phyloP scores from a whole-genome alignment of 2,113 vertebrate genomes.

The Theropithecus gelada region DNA sequence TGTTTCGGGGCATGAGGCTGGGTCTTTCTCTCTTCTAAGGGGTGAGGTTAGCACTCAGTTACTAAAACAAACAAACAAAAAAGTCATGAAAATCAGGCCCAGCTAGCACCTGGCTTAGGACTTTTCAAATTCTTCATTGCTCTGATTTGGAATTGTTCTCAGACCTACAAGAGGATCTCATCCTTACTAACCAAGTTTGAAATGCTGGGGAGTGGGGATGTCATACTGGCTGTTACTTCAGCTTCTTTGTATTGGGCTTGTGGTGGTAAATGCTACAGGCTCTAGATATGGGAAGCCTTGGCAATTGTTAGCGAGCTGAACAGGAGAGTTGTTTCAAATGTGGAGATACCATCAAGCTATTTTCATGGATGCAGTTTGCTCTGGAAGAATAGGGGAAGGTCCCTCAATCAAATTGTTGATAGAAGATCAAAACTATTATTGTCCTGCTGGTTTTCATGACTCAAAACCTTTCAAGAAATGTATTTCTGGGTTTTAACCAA shows the following conservation, averaged over 20 bases:
- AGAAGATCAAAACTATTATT: background rate
- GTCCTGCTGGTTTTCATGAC: background rate
- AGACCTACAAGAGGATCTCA: background rate
- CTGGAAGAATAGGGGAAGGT: background rate
- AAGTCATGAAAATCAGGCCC: background rate
- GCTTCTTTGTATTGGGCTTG: background rate
- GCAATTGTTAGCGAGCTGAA: background rate
- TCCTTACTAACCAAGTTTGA: background rate
- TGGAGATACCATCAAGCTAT: background rate
- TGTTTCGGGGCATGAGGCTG: background rate
- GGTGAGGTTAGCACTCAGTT: background rate
- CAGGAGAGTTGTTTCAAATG: background rate
- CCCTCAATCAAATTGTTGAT: background rate
- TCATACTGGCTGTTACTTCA: background rate
- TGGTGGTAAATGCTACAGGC: background rate
- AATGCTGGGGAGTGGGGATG: background rate
- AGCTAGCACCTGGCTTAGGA: background rate
- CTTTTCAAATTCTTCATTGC: background rate
- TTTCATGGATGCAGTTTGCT: background rate
- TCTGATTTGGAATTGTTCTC: conserved; percentile 6
- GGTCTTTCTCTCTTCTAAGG: background rate
- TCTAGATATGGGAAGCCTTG: background rate
- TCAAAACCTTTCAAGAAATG: conserved; percentile 6
- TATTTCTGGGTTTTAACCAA: background rate
- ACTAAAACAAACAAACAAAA: background rate